Conservation (phyloP, 2,113 vertebrate genomes). For the Bubo bubo region DNA sequence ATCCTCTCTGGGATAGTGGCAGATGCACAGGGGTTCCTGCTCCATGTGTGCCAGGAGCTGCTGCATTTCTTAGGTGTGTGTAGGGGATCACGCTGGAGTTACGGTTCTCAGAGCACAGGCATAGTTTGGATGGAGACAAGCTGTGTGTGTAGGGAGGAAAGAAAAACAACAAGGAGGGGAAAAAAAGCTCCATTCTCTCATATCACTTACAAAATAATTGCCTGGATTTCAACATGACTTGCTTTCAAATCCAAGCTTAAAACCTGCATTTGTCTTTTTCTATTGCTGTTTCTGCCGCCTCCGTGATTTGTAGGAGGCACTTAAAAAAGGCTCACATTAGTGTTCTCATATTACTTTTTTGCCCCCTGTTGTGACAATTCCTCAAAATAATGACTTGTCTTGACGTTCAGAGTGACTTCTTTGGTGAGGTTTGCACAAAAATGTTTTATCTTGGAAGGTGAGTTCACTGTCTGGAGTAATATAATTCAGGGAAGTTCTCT, state of each 20-base stretch:
- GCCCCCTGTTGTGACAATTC: neutral
- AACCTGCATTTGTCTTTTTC: neutral
- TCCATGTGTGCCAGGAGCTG: neutral
- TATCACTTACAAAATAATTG: neutral
- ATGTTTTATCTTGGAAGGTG: neutral
- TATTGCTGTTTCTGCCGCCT: neutral
- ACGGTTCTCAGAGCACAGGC: accelerated
- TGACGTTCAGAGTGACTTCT: neutral
- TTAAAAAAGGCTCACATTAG: neutral
- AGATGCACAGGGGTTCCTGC: neutral
- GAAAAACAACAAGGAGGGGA: neutral
- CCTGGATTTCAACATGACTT: neutral
- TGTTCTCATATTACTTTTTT: neutral
- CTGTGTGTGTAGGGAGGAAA: accelerated
- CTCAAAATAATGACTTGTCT: neutral
- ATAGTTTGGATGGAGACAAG: neutral
- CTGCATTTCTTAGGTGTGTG: neutral
- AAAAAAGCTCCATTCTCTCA: neutral
- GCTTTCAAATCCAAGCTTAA: neutral
- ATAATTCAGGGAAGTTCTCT: neutral
- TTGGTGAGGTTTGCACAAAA: neutral
- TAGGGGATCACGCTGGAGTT: neutral
- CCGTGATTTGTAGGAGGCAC: neutral
- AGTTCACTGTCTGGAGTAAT: neutral
- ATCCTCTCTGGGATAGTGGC: neutral